Evolutionary conservation across 30 jellyfish, hydroid and myxozoan genomes (phyloP).

Genomic region (Hydractinia echinata): DNA sequence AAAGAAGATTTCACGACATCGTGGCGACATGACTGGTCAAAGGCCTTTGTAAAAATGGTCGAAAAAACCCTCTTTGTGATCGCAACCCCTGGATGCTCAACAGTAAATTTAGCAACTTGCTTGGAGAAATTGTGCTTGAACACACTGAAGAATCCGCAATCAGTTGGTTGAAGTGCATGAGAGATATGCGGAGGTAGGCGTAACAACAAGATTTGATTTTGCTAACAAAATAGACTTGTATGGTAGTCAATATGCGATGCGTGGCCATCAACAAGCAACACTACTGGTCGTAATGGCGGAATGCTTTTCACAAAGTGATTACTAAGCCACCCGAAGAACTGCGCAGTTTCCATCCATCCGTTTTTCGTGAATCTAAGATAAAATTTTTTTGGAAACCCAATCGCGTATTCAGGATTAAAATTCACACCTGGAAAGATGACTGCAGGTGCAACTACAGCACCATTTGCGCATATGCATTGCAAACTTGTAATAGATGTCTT

Average conservation of each 20-base stretch:
- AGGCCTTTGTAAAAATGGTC: too few species aligned
- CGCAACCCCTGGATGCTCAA: constrained; percentile 27
- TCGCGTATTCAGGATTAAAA: constrained; percentile 29
- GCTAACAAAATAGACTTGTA: constrained; percentile 26
- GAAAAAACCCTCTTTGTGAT: too few species aligned
- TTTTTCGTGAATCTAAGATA: constrained; percentile 30
- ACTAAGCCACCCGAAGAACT: constrained; percentile 36
- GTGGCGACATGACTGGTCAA: too few species aligned
- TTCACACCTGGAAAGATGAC: constrained; percentile 30
- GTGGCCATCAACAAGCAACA: constrained; percentile 40
- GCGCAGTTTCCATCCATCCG: constrained; percentile 48
- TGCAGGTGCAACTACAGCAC: constrained; percentile 28
- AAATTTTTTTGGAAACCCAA: constrained; percentile 36
- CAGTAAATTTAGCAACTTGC: constrained; percentile 27
- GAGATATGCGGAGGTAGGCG: constrained; percentile 45
- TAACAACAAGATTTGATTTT: constrained; percentile 30
- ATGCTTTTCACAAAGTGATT: constrained; percentile 30
- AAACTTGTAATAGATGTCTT: constrained; percentile 30
- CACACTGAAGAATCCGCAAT: constrained; percentile 31
- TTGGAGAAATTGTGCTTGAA: constrained; percentile 31
- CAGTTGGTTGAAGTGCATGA: constrained; percentile 46
- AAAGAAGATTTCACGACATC: too few species aligned
- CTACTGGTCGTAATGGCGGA: constrained; percentile 44
- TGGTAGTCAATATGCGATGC: constrained; percentile 41
- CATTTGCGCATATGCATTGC: constrained; percentile 44